These are phyloP conservation scores for Tachyglossus aculeatus DNA, from an alignment of 2,797 vertebrate genomes.

Conservation along the genomic window DNA sequence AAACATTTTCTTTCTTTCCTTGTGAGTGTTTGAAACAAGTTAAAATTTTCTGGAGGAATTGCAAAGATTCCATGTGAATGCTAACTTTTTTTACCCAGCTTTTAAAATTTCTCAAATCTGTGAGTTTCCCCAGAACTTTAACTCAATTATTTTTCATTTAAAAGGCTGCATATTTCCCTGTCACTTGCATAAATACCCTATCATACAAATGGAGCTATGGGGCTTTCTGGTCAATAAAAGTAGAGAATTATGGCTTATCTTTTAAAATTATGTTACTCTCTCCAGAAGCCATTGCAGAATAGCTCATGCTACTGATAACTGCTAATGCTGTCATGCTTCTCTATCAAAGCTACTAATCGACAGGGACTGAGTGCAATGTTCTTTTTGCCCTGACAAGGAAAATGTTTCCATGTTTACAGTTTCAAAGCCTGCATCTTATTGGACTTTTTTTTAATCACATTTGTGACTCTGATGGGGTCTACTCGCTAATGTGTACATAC, in stretches of 20 bases:
- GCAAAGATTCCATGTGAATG: too few species aligned
- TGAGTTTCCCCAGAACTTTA: too few species aligned
- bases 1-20: too few species aligned
- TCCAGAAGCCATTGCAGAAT: not conserved
- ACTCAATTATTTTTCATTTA: too few species aligned
- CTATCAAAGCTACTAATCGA: not conserved
- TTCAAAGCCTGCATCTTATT: not conserved
- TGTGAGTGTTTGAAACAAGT: too few species aligned
- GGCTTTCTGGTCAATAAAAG: not conserved
- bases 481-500: not conserved
- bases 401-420: not conserved
- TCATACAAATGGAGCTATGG: constrained; percentile 4
- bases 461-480: not conserved
- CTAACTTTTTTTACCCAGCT: too few species aligned
- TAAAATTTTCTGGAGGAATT: too few species aligned
- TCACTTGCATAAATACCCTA: too few species aligned
- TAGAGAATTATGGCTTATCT: not conserved
- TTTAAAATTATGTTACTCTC: constrained; percentile 19
- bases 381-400: not conserved
- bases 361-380: not conserved
- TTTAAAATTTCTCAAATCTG: too few species aligned
- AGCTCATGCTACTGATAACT: too few species aligned
- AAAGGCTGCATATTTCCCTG: too few species aligned
- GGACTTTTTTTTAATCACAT: not conserved
- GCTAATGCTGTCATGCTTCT: not conserved